Conservation (phyloP, 2,888 invertebrate genomes). For the Hypomecis punctinalis region DNA sequence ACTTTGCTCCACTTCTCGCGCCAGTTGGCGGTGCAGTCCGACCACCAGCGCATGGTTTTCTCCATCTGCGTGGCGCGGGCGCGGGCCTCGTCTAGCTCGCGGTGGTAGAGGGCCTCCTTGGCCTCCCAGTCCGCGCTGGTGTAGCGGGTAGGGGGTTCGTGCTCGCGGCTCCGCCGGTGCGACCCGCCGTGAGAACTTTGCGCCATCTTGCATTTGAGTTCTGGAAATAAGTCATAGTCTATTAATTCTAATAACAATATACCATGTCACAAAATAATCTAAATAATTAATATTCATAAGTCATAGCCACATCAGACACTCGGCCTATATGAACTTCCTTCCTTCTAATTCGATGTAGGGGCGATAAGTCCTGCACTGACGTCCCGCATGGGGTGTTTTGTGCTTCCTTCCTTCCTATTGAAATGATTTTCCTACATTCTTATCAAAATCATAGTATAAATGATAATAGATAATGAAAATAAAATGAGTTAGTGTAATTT, state of each 20-base stretch:
- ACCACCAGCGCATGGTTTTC: slow-evolving; percentile 99
- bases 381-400: too few species aligned
- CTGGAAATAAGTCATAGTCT: slow-evolving; percentile 41
- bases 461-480: too few species aligned
- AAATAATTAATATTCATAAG: too few species aligned
- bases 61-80: slow-evolving; percentile 99
- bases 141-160: slow-evolving; percentile 87
- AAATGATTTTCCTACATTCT: too few species aligned
- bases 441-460: too few species aligned
- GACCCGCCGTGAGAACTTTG: slow-evolving; percentile 90
- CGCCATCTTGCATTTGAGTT: slow-evolving; percentile 71
- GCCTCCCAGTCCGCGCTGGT: slow-evolving; percentile 92
- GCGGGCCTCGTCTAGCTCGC: slow-evolving; percentile 97
- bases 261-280: too few species aligned
- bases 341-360: too few species aligned
- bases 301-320: too few species aligned
- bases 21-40: slow-evolving; percentile 99
- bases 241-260: background rate
- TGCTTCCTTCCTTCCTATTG: too few species aligned
- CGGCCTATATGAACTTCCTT: too few species aligned
- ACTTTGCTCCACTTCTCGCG: slow-evolving; percentile 97
- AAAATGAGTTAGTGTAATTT: too few species aligned
- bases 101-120: slow-evolving; percentile 87
- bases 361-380: too few species aligned
- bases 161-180: slow-evolving; percentile 86